Conservation (phyloP, 2,113 vertebrate genomes). For the Syrrhaptes paradoxus region DNA sequence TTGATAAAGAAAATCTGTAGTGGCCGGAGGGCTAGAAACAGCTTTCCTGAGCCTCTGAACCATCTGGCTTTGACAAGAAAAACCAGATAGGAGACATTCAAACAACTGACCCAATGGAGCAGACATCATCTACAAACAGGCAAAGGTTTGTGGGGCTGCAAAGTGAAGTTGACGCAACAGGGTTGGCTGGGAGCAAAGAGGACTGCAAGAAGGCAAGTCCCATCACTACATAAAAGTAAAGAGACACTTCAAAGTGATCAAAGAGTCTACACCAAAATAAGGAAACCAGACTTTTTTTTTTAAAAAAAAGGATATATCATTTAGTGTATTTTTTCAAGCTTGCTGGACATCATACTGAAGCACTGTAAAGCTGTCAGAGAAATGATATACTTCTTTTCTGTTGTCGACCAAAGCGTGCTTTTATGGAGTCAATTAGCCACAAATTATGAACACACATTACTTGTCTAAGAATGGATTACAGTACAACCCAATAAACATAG, state of each 20-base stretch:
- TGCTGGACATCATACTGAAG: conserved; percentile 28
- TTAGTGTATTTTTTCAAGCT: conserved; percentile 17
- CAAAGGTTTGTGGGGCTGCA: not conserved
- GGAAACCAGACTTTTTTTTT: not conserved
- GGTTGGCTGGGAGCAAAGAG: not conserved
- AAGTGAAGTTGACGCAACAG: not conserved
- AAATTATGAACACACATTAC: conserved; percentile 41
- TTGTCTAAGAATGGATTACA: conserved; percentile 41
- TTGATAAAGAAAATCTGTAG: not conserved
- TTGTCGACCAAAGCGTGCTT: conserved; percentile 52
- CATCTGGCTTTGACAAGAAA: not conserved
- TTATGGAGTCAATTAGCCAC: conserved; percentile 46
- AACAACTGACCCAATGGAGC: not conserved
- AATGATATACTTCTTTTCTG: not conserved
- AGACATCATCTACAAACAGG: accelerated
- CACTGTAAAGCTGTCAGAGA: conserved; percentile 47
- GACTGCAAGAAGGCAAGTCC: not conserved
- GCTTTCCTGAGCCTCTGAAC: not conserved
- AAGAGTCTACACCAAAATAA: not conserved
- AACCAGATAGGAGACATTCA: not conserved
- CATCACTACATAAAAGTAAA: not conserved
- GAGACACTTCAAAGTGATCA: not conserved
- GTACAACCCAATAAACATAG: conserved; percentile 26
- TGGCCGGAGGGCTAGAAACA: not conserved
- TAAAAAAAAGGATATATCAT: not conserved